Conservation (phyloP, 2,888 invertebrate genomes). For the Lysandra coridon region DNA sequence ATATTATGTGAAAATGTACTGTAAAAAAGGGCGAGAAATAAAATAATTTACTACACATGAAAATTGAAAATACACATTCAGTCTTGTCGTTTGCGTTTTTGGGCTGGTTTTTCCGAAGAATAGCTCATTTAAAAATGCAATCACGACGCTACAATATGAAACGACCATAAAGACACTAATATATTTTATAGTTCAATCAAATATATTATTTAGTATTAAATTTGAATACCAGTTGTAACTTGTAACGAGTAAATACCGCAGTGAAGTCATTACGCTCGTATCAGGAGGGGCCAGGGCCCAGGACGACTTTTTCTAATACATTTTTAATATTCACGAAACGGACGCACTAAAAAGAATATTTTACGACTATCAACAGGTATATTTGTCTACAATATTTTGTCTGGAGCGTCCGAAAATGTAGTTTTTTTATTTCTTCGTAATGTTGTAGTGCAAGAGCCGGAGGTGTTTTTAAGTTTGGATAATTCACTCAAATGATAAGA, state of each 20-base stretch:
- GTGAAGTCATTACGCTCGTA: not conserved
- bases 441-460: slow-evolving; percentile 39
- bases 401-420: slow-evolving; percentile 40
- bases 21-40: no score
- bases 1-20: no score
- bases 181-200: no score
- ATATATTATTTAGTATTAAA: not conserved
- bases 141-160: no score
- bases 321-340: slow-evolving; percentile 22
- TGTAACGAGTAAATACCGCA: not conserved
- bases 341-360: slow-evolving; percentile 37
- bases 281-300: not conserved
- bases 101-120: no score
- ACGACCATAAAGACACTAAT: no score
- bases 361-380: slow-evolving; percentile 42
- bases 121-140: no score
- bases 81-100: no score
- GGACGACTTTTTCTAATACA: slow-evolving; percentile 19
- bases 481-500: no score
- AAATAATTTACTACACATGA: no score
- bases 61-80: no score
- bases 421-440: slow-evolving; percentile 42
- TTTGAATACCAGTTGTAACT: not conserved
- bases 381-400: slow-evolving; percentile 38
- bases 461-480: not conserved